Evolutionary conservation across 2,888 invertebrate genomes (phyloP).

Genomic region (Tillus elongatus): DNA sequence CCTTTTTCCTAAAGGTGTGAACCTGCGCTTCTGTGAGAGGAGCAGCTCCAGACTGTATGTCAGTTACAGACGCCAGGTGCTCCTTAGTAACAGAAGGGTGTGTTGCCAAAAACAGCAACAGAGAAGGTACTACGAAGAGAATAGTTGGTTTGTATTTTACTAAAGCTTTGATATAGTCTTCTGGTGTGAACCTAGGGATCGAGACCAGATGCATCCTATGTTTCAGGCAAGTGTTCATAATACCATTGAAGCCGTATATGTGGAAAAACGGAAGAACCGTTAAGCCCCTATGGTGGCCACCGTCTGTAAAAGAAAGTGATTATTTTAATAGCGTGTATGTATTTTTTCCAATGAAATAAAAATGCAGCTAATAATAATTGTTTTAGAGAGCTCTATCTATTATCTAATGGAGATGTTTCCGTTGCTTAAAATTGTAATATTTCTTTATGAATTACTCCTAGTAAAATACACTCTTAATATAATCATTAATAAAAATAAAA

Average conservation of each 20-base stretch:
- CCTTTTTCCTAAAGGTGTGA: conserved; percentile 51
- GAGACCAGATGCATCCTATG: conserved; percentile 56
- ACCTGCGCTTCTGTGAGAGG: conserved; percentile 57
- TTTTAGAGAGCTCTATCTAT: too few species aligned
- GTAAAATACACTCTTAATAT: too few species aligned
- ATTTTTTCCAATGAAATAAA: conserved; percentile 4
- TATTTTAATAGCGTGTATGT: too few species aligned
- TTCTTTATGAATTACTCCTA: too few species aligned
- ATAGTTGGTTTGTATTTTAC: conserved; percentile 52
- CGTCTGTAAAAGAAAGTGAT: too few species aligned
- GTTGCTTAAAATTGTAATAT: too few species aligned
- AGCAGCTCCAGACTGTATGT: conserved; percentile 65
- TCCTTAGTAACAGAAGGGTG: conserved; percentile 59
- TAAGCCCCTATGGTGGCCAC: conserved; percentile 47
- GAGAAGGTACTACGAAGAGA: conserved; percentile 67
- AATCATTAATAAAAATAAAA: too few species aligned
- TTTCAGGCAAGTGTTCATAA: conserved; percentile 52
- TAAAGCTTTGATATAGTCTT: conserved; percentile 59
- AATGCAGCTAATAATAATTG: background rate
- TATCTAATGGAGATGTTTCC: too few species aligned
- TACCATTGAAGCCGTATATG: conserved; percentile 65
- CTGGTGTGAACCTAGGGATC: conserved; percentile 64
- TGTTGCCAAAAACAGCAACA: conserved; percentile 64
- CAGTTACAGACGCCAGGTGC: conserved; percentile 54
- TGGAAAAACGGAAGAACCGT: conserved; percentile 71